Evolutionary conservation across 2,888 invertebrate species (phyloP).

Genomic region (Melikaiella ostensackeni): DNA sequence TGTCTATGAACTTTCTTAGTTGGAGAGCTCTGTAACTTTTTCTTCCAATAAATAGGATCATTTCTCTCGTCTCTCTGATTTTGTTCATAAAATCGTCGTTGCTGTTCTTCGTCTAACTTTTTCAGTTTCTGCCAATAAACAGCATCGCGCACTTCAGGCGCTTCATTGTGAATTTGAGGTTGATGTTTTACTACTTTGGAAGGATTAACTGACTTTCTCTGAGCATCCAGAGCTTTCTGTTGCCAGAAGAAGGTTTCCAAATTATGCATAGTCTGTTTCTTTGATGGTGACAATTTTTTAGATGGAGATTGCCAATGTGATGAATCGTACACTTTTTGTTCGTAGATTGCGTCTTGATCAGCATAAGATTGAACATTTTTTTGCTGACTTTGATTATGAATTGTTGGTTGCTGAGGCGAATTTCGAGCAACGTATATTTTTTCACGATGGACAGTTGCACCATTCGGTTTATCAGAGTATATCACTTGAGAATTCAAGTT

Average conservation of each 20-base stretch:
- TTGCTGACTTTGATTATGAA: background rate
- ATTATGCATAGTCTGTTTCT: constrained; percentile 69
- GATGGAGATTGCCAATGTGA: constrained; percentile 43
- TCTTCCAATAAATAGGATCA: constrained; percentile 52
- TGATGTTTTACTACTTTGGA: constrained; percentile 45
- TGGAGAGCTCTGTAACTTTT: constrained; percentile 49
- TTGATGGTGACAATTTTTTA: constrained; percentile 67
- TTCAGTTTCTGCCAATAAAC: constrained; percentile 85
- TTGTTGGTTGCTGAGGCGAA: background rate
- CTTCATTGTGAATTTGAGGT: constrained; percentile 56
- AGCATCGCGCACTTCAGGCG: constrained; percentile 78
- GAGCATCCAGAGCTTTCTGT: constrained; percentile 71
- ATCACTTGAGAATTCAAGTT: constrained; percentile 9
- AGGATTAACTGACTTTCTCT: constrained; percentile 55
- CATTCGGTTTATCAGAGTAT: background rate
- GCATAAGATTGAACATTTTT: background rate
- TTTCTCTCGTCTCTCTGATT: constrained; percentile 58
- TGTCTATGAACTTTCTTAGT: constrained; percentile 51
- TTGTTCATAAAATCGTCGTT: constrained; percentile 67
- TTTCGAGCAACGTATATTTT: background rate
- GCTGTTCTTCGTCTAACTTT: constrained; percentile 81
- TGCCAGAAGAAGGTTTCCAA: constrained; percentile 74
- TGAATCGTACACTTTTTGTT: constrained; percentile 59
- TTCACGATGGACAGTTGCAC: background rate
- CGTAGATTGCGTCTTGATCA: constrained; percentile 45